phyloP scores from a whole-genome alignment of 2,888 invertebrate species.

The Amaurobius ferox region DNA sequence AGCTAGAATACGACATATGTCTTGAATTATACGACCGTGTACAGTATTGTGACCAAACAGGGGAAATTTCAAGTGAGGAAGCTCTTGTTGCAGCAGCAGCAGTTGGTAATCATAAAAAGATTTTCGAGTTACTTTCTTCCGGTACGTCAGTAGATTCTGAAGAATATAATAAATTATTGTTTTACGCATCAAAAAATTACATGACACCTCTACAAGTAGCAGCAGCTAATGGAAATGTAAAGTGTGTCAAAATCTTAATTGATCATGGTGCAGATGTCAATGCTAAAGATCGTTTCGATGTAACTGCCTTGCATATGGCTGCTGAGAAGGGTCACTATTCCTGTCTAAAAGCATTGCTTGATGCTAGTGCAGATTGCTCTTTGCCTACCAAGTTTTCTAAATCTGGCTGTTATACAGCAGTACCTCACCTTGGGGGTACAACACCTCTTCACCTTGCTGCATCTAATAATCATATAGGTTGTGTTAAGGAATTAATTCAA shows the following conservation, averaged over 20 bases:
- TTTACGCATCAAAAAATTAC: constrained; percentile 77
- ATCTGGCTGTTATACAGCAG: constrained; percentile 76
- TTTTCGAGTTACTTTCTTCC: constrained; percentile 74
- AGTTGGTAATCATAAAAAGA: constrained; percentile 74
- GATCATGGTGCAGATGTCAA: constrained; percentile 76
- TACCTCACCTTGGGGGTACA: constrained; percentile 77
- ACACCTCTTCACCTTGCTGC: constrained; percentile 77
- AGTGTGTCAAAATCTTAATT: constrained; percentile 75
- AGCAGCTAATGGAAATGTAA: constrained; percentile 74
- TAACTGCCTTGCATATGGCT: constrained; percentile 77
- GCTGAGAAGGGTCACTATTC: constrained; percentile 76
- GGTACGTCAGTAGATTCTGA: constrained; percentile 76
- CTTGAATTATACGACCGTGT: background rate
- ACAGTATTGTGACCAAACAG: background rate
- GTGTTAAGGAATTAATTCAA: constrained; percentile 76
- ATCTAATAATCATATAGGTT: constrained; percentile 75
- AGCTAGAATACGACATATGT: background rate
- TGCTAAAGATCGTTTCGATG: constrained; percentile 77
- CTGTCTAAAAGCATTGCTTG: constrained; percentile 76
- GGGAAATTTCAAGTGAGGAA: constrained; percentile 72
- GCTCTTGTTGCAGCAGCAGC: constrained; percentile 75
- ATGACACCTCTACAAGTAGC: constrained; percentile 76
- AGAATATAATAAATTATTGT: constrained; percentile 76
- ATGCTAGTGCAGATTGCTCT: constrained; percentile 76
- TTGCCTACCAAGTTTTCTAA: constrained; percentile 76